phyloP scores from a whole-genome alignment of 2,797 vertebrate genomes.

The Agapornis canus region DNA sequence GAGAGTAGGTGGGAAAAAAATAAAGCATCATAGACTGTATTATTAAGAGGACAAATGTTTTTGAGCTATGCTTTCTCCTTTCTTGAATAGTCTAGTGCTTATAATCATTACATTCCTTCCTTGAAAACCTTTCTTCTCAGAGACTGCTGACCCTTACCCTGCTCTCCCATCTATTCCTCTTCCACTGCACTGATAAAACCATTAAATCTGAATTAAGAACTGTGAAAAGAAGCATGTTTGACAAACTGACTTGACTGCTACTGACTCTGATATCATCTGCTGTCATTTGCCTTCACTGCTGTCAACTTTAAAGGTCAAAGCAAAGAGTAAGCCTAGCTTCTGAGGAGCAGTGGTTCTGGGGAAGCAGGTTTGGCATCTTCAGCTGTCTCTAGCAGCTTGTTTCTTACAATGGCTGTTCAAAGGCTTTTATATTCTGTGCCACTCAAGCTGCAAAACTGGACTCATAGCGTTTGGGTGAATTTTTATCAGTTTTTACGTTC shows the following conservation, averaged over 20 bases:
- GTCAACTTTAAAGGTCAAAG: conserved; percentile 22
- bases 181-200: neutral
- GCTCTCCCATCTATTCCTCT: neutral
- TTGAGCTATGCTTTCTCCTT: neutral
- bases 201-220: conserved; percentile 20
- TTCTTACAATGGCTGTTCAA: neutral
- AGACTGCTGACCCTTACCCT: neutral
- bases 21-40: neutral
- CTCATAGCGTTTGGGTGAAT: neutral
- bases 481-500: neutral
- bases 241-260: conserved; percentile 5
- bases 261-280: neutral
- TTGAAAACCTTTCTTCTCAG: neutral
- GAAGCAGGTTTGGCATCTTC: neutral
- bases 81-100: neutral
- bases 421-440: neutral
- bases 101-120: neutral
- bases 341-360: neutral
- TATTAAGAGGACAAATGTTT: neutral
- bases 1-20: neutral
- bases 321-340: neutral
- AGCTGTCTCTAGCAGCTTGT: accelerated
- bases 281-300: neutral
- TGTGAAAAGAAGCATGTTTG: neutral
- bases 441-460: neutral